A percentile compares a stretch with the other conserved stretches of the same genome.
These are phyloP conservation scores for Calosoma granatense DNA, from an alignment of 1,140 invertebrate species.

Conservation along the genomic window DNA sequence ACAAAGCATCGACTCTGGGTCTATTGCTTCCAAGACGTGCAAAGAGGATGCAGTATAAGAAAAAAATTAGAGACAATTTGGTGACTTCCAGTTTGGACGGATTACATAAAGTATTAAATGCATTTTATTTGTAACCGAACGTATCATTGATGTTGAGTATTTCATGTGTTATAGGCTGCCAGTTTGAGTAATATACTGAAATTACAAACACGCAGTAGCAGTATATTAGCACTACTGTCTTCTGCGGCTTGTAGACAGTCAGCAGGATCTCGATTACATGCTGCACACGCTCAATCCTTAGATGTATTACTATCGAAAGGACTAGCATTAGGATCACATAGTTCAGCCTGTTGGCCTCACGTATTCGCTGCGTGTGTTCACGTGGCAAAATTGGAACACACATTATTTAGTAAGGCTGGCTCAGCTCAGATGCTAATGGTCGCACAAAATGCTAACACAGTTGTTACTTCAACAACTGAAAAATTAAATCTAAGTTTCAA, in stretches of 20 bases:
- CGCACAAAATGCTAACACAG: conserved; percentile 36
- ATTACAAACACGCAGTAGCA: conserved; percentile 74
- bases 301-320: conserved; percentile 66
- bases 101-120: conserved; percentile 61
- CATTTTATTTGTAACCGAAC: conserved; percentile 6
- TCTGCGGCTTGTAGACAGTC: conserved; percentile 58
- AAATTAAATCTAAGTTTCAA: conserved; percentile 40
- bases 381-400: conserved; percentile 79
- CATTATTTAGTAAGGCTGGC: conserved; percentile 63
- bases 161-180: conserved; percentile 44
- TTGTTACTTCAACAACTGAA: conserved; percentile 33
- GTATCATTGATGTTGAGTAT: not conserved
- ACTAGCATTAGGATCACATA: conserved; percentile 81
- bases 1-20: conserved; percentile 27
- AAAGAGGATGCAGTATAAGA: conserved; percentile 40
- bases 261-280: conserved; percentile 60
- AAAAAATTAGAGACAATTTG: conserved; percentile 53
- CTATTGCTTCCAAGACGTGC: conserved; percentile 30
- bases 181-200: conserved; percentile 61
- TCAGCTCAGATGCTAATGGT: conserved; percentile 37
- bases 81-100: conserved; percentile 82
- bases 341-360: conserved; percentile 85
- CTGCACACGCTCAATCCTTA: conserved; percentile 81
- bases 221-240: conserved; percentile 67
- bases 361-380: conserved; percentile 87